Evolutionary conservation across 2,888 invertebrate species (phyloP).

Genomic region (Epistrophe grossulariae): DNA sequence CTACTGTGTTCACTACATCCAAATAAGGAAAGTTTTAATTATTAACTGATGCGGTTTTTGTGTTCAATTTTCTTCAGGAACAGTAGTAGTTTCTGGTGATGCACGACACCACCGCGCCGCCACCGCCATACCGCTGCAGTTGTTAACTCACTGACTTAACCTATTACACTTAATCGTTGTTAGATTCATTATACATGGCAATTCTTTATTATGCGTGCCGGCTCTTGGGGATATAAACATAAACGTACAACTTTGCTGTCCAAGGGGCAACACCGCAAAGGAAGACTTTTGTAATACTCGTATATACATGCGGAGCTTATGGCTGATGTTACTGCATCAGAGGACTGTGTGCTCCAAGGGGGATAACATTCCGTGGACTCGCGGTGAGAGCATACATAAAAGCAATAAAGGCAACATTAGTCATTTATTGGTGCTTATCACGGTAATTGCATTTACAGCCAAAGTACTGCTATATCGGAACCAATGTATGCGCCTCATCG

Average conservation of each 20-base stretch:
- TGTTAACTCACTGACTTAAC: slow-evolving; percentile 38
- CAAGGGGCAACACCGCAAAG: slow-evolving; percentile 44
- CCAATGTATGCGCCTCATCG: slow-evolving; percentile 40
- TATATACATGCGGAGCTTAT: not conserved
- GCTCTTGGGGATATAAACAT: slow-evolving; percentile 41
- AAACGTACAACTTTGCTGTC: not conserved
- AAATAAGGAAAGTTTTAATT: slow-evolving; percentile 59
- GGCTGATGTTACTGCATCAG: slow-evolving; percentile 18
- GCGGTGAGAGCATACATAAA: slow-evolving; percentile 56
- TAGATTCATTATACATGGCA: slow-evolving; percentile 61
- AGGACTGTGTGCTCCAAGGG: slow-evolving; percentile 47
- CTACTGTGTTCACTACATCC: slow-evolving; percentile 32
- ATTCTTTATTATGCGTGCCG: slow-evolving; percentile 37
- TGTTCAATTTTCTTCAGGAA: slow-evolving; percentile 5
- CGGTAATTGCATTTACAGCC: slow-evolving; percentile 72
- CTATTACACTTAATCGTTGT: slow-evolving; percentile 55
- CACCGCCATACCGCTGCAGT: too few relatives aligned
- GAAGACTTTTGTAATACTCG: slow-evolving; percentile 32
- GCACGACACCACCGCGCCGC: slow-evolving; percentile 6
- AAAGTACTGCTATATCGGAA: slow-evolving; percentile 54
- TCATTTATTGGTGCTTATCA: slow-evolving; percentile 76
- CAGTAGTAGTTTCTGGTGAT: slow-evolving; percentile 34
- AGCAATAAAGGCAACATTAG: slow-evolving; percentile 74
- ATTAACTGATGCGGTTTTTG: slow-evolving; percentile 25
- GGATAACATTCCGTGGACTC: slow-evolving; percentile 61